Evolutionary conservation across 2,888 invertebrate genomes (phyloP).

Genomic region (Eutolmus rufibarbis): DNA sequence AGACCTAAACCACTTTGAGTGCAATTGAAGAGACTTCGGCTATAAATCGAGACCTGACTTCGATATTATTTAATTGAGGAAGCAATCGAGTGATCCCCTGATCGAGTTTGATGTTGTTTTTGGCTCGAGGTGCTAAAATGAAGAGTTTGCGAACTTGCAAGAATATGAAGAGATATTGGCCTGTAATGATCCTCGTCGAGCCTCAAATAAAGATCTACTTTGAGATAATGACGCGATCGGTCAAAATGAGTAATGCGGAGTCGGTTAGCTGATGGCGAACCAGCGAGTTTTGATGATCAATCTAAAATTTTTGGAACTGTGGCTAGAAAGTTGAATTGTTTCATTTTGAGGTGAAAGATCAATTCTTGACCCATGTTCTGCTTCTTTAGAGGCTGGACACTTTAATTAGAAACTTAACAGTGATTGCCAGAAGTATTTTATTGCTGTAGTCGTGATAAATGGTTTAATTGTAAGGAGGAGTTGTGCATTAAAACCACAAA

Average conservation of each 20-base stretch:
- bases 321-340: not conserved
- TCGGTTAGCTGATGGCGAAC: not conserved
- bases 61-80: conserved; percentile 5
- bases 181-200: not conserved
- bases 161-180: not conserved
- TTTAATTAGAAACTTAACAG: not conserved
- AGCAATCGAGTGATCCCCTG: not conserved
- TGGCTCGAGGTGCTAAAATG: conserved; percentile 2
- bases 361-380: not conserved
- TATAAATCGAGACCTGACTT: not conserved
- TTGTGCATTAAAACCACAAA: not conserved
- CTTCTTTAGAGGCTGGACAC: not conserved
- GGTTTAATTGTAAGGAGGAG: not conserved
- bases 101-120: not conserved
- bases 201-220: not conserved
- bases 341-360: not conserved
- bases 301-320: not conserved
- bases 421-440: not conserved
- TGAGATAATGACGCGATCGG: not conserved
- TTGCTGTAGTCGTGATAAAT: not conserved
- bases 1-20: not conserved
- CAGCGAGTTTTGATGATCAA: not conserved
- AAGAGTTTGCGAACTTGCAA: not conserved
- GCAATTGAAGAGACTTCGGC: not conserved
- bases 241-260: not conserved